A percentile compares a stretch with the other conserved stretches of the same genome.
phyloP scores from a whole-genome alignment of 1,140 invertebrate genomes.

The Tetramorium parvispinum region DNA sequence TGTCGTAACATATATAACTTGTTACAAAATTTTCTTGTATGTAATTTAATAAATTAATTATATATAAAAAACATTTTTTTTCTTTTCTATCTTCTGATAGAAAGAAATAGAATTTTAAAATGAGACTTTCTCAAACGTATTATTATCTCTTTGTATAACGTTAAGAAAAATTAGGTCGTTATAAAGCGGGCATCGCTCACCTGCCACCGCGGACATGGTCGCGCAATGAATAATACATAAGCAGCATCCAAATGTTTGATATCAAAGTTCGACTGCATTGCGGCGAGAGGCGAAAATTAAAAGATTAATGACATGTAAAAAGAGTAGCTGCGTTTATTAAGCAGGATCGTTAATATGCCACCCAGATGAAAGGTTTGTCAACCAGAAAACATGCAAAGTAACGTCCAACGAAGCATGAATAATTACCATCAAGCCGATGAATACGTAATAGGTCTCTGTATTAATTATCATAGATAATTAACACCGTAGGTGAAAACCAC shows the following conservation, averaged over 20 bases:
- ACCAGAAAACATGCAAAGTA: constrained; percentile 79
- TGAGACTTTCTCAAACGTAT: background rate
- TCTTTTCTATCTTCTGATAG: background rate
- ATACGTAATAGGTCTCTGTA: constrained; percentile 77
- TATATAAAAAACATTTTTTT: background rate
- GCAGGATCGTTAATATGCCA: constrained; percentile 45
- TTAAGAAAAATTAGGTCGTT: constrained; percentile 46
- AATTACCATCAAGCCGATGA: constrained; percentile 79
- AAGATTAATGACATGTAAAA: constrained; percentile 56
- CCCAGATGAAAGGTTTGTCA: constrained; percentile 23
- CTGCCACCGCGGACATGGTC: constrained; percentile 25
- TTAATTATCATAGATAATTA: constrained; percentile 83
- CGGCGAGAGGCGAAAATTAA: constrained; percentile 49
- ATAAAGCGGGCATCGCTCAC: constrained; percentile 10
- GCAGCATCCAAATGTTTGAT: constrained; percentile 53
- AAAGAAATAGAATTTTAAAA: background rate
- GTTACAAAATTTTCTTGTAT: background rate
- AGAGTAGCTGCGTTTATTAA: constrained; percentile 59
- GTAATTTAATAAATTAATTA: background rate
- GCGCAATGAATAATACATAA: constrained; percentile 35
- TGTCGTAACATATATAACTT: background rate
- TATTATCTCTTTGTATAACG: background rate
- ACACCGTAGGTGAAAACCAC: constrained; percentile 41
- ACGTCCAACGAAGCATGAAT: constrained; percentile 79
- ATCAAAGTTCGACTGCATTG: constrained; percentile 52